Evolutionary conservation across 1,140 invertebrate species (phyloP), one percentile per base, ranked within the genome.

Genomic region (Diorhabda sublineata): DNA sequence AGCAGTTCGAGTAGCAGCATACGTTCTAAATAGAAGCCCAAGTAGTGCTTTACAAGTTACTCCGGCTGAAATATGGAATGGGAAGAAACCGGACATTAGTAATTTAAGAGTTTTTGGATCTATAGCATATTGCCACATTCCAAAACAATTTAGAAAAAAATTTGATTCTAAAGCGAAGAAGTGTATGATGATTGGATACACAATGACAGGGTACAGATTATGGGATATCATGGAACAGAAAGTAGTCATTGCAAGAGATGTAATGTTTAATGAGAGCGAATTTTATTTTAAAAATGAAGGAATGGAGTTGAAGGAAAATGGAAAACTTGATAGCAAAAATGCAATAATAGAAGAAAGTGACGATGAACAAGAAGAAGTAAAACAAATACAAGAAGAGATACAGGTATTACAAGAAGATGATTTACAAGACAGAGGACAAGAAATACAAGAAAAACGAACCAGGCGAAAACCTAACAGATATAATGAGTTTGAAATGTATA

Each of bases 31-130:
- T 5, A 6, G 45, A 52, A 5, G 8, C 45, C 67, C 61, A 41
- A 62, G 58, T 41, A 42, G 47, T 8, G 45, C 47, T 11, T 26
- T 61, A 41, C n/a, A 26, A 60, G 26, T 8, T 47, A 67, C 58
- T 6, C 66, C 66, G 11, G 66, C 57, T 62, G 71, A 75, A 69
- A 61, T 70, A 41, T 73, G 80, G 74, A 59, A 52, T 56, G 66
- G 65, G 5, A 71, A 61, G 45, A 77, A 77, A 71, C 74, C 75
- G 26, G 70, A 79, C 69, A 57, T 78, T 41, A 71, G 66, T 58
- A 67, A 79, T 72, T 58, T 79, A 8, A 66, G 72, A 68, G 58
- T 77, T 45, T 79, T 79, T 74, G 76, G 78, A 45, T 73, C 70
- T 60, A 44, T 4, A 58, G 77, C 67, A 4, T 78, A 77, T 74